Evolutionary conservation across 2,113 vertebrate species (phyloP).

Genomic region (Bothrops jararaca): DNA sequence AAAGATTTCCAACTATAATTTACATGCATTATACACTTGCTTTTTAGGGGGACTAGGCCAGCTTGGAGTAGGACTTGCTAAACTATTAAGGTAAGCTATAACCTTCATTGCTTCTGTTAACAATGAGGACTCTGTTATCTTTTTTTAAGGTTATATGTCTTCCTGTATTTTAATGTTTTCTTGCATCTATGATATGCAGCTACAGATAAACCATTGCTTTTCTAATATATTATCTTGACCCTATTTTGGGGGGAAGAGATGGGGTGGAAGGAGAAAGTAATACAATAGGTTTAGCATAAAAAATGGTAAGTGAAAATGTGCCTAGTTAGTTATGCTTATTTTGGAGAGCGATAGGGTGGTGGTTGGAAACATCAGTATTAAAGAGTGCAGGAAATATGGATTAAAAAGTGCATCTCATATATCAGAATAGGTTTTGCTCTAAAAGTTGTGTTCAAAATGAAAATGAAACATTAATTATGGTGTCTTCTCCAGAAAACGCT

Average conservation of each 20-base stretch:
- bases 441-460: neutral
- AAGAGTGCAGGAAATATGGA: neutral
- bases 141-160: neutral
- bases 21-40: neutral
- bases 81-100: conserved; percentile 80
- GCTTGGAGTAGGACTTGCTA: conserved; percentile 92
- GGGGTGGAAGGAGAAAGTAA: neutral
- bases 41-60: conserved; percentile 89
- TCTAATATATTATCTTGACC: neutral
- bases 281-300: neutral
- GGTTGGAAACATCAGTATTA: neutral
- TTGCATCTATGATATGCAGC: neutral
- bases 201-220: neutral
- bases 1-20: neutral
- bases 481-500: conserved; percentile 77
- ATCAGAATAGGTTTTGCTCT: neutral
- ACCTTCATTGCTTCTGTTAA: neutral
- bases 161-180: neutral
- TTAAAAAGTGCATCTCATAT: neutral
- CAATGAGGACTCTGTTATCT: neutral
- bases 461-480: neutral
- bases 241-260: neutral
- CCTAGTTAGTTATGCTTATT: neutral
- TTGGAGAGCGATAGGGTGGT: neutral
- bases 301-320: neutral